These are phyloP conservation scores for Tenualosa thibaudeaui DNA, from an alignment of 2,797 vertebrate species.

Conservation along the genomic window DNA sequence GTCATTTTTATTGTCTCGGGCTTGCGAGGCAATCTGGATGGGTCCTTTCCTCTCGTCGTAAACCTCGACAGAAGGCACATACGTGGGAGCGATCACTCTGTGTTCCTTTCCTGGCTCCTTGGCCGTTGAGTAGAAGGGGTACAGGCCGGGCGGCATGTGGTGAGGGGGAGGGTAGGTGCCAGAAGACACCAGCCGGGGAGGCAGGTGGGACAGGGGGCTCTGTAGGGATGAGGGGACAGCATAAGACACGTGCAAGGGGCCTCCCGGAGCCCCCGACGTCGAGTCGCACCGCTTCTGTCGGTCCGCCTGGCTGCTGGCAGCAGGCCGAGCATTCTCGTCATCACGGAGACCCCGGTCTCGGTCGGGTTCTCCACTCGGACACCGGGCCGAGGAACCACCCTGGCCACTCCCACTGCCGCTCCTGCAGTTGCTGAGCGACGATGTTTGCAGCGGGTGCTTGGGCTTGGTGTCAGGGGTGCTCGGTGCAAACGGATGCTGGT, in stretches of 20 bases:
- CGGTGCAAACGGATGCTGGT: conserved; percentile 61
- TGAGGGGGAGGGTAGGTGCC: conserved; percentile 72
- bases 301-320: conserved; percentile 64
- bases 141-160: conserved; percentile 74
- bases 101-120: conserved; percentile 88
- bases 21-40: conserved; percentile 93
- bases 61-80: conserved; percentile 95
- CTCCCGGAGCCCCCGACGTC: conserved; percentile 64
- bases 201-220: conserved; percentile 59
- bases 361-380: conserved; percentile 59
- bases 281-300: conserved; percentile 78
- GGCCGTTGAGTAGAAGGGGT: conserved; percentile 76
- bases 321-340: conserved; percentile 75
- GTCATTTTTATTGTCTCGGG: conserved; percentile 79
- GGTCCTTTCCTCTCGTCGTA: conserved; percentile 89
- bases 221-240: conserved; percentile 81
- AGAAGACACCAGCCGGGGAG: conserved; percentile 58
- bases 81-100: conserved; percentile 92
- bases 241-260: conserved; percentile 77
- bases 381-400: conserved; percentile 9
- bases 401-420: conserved; percentile 32
- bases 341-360: conserved; percentile 61
- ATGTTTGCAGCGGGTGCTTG: conserved; percentile 70
- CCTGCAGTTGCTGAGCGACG: conserved; percentile 73
- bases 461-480: conserved; percentile 69